Base-by-base conservation (phyloP, 2,797 vertebrate genomes). In the Apogon hyalosoma region DNA sequence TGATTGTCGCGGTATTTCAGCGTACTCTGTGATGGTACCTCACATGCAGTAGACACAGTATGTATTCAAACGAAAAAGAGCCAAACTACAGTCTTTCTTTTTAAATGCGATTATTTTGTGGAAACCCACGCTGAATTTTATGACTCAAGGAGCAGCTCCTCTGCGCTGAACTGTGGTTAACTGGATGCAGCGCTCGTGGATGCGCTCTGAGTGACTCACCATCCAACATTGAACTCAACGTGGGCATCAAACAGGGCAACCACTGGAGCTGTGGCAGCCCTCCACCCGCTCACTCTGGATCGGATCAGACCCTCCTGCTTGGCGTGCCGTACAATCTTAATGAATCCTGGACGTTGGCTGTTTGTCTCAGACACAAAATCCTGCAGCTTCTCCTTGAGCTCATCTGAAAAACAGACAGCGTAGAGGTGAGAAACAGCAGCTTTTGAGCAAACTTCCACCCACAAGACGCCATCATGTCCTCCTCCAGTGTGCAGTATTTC, bases 201-300 rank as follows among this genome's bases (percentile, higher is more conserved):
- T 36, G 24, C 16, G 56, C 56, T 56, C 39, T 10, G 43, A 61
- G 81, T 92, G 86, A 95, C 95, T 79, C 93, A 99, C 98, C 98
- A 99, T 76, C 96, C 96, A 57, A 96, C 92, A 10, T 91, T 98
- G 89, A 99, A 99, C 85, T 99, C 98, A 40, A 99, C 96, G 0
- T 99, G 98, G 80, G 98, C 97, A 75, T 99, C 98, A 19, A 99
- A 99, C 65, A 99, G 95, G 0, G 98, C 98, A 16, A 99, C 98
- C 0, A 99, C 95, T 0, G 97, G 97, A 0, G 97, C 98, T 0
- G 95, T 95, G 60, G 98, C 95, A 0, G 85, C 96, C 67, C 97
- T 94, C 97, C 97, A 99, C 56, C 98, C 98, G 0, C 97, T 99
- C 83, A 99, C 97, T 24, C 98, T 93, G 9, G 98, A 96, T 0